Conservation (phyloP, 2,888 invertebrate species). For the Parapristionchus giblindavisi region DNA sequence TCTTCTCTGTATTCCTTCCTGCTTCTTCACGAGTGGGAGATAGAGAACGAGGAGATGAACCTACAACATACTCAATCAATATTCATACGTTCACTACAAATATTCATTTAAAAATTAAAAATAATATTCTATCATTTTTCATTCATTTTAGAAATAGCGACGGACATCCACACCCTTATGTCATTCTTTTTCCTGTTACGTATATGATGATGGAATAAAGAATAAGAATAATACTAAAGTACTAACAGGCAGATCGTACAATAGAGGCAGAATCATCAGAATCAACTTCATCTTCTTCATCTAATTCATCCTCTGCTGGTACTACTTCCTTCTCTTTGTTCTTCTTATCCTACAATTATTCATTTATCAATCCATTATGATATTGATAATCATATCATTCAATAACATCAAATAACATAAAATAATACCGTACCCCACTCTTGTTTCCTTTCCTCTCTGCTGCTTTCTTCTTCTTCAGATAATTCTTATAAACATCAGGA, state of each 20-base stretch:
- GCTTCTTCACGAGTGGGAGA: conserved; percentile 53
- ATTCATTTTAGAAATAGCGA: not conserved
- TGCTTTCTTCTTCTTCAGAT: conserved; percentile 61
- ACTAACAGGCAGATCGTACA: conserved; percentile 32
- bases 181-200: no score
- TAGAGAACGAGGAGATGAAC: conserved; percentile 61
- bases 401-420: no score
- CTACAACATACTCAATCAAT: conserved; percentile 40
- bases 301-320: conserved; percentile 16
- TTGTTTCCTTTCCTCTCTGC: conserved; percentile 49
- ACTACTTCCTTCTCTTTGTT: conserved; percentile 18
- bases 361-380: not conserved
- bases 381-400: no score
- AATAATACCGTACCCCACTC: conserved; percentile 33
- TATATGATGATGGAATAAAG: no score
- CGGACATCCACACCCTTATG: no score
- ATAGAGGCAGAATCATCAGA: conserved; percentile 46
- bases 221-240: no score
- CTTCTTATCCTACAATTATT: conserved; percentile 40
- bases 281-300: conserved; percentile 56
- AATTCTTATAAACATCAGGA: conserved; percentile 63
- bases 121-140: not conserved
- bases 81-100: not conserved
- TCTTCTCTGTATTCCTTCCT: conserved; percentile 36
- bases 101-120: not conserved